These are phyloP conservation scores for Procapra przewalskii DNA, from an alignment of 2,113 vertebrate genomes.

Conservation along the genomic window DNA sequence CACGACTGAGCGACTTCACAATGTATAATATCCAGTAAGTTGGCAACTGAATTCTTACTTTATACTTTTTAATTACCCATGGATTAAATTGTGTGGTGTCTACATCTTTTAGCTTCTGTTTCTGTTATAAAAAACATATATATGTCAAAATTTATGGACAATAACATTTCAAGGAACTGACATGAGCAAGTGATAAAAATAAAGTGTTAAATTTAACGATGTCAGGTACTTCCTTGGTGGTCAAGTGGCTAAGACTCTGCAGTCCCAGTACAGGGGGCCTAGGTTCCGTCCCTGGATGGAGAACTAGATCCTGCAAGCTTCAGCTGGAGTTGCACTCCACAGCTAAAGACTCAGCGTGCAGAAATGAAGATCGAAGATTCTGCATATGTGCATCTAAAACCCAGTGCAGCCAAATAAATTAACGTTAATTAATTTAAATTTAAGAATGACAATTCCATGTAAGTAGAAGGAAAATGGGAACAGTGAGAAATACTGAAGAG, in stretches of 20 bases:
- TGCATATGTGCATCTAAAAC: not conserved
- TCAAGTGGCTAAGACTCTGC: not conserved
- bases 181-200: not conserved
- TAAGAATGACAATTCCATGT: not conserved
- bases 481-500: not conserved
- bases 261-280: not conserved
- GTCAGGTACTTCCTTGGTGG: not conserved
- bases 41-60: conserved; percentile 1
- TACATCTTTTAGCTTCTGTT: not conserved
- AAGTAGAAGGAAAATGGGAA: not conserved
- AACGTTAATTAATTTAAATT: not conserved
- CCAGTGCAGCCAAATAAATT: not conserved
- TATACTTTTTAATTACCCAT: not conserved
- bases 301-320: not conserved
- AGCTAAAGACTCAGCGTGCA: not conserved
- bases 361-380: not conserved
- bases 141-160: not conserved
- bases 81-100: not conserved
- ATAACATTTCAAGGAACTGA: not conserved
- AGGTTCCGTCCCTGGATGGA: not conserved
- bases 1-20: too few relatives aligned
- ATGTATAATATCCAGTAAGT: not conserved
- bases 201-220: not conserved
- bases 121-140: conserved; percentile 5
- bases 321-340: not conserved